Evolutionary conservation across 2,797 vertebrate genomes (phyloP).

Genomic region (Alcedo atthis): DNA sequence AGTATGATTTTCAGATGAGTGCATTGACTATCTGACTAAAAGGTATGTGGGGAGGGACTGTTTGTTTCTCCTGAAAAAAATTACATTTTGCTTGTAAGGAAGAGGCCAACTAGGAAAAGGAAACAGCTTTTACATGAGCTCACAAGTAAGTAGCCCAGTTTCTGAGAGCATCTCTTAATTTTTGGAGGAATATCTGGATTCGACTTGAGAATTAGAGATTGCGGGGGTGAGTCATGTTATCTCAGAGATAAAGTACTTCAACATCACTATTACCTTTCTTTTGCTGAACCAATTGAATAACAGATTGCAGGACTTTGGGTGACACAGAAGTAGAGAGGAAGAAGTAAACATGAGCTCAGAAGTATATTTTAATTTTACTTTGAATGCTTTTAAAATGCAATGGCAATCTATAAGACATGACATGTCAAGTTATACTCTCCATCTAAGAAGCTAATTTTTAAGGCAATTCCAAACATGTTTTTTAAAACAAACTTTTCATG

Average conservation of each 20-base stretch:
- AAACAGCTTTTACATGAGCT: neutral
- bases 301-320: neutral
- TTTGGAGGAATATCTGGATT: neutral
- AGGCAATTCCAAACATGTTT: neutral
- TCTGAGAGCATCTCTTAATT: neutral
- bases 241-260: neutral
- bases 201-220: neutral
- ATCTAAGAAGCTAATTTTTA: neutral
- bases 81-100: neutral
- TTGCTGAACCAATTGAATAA: neutral
- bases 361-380: neutral
- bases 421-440: neutral
- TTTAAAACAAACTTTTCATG: neutral
- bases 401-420: neutral
- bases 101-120: neutral
- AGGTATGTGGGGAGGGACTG: neutral
- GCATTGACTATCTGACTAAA: neutral
- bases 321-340: neutral
- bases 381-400: neutral
- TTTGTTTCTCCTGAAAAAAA: neutral
- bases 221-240: neutral
- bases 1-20: neutral
- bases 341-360: neutral
- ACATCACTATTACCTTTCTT: neutral
- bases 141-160: neutral